Conservation (phyloP, 1,140 invertebrate species). For the Cheumatopsyche charites region DNA sequence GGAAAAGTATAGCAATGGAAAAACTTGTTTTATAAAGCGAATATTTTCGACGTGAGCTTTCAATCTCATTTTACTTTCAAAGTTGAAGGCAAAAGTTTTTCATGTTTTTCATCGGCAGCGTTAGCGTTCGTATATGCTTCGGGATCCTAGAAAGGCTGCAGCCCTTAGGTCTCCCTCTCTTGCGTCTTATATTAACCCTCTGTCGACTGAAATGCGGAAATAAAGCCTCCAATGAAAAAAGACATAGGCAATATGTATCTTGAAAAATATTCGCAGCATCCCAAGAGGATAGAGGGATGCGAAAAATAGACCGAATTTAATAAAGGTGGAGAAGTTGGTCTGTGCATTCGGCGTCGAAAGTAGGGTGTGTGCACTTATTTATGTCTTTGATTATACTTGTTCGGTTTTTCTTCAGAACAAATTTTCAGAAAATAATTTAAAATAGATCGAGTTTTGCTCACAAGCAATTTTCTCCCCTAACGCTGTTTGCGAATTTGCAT, state of each 20-base stretch:
- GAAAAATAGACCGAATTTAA: too few relatives aligned
- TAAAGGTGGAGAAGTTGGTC: too few relatives aligned
- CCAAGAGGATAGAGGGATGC: too few relatives aligned
- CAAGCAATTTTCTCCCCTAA: too few relatives aligned
- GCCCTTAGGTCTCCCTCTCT: neutral
- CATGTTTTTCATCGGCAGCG: slow-evolving; percentile 22
- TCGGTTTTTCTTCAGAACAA: too few relatives aligned
- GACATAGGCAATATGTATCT: neutral
- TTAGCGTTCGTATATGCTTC: neutral
- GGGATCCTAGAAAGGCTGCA: too few relatives aligned
- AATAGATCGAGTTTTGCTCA: too few relatives aligned
- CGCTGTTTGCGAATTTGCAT: too few relatives aligned
- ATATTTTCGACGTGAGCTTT: slow-evolving; percentile 32
- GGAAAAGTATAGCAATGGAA: slow-evolving; percentile 11
- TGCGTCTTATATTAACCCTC: slow-evolving; percentile 13
- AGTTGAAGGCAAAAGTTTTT: slow-evolving; percentile 24
- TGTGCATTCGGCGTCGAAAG: too few relatives aligned
- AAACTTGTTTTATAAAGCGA: slow-evolving; percentile 34
- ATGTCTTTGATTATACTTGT: too few relatives aligned
- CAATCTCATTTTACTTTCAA: slow-evolving; percentile 36
- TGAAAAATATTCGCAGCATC: neutral
- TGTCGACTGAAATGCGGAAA: slow-evolving; percentile 3
- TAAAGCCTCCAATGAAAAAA: slow-evolving; percentile 7
- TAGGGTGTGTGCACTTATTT: too few relatives aligned
- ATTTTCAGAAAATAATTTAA: too few relatives aligned